Conservation (phyloP, 2,113 vertebrate genomes). For the Pachypanchax playfairii region DNA sequence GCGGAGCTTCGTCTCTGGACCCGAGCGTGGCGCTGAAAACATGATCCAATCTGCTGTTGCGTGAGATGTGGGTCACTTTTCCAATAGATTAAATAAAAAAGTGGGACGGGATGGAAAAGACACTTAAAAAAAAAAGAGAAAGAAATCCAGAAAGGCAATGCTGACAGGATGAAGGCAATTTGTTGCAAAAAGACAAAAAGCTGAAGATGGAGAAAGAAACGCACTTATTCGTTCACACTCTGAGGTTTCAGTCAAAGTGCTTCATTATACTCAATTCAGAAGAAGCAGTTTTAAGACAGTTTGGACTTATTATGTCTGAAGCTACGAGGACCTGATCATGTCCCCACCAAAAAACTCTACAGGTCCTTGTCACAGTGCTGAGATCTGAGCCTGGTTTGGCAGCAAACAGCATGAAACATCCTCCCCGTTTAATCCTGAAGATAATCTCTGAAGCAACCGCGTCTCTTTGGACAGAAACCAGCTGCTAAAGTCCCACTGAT, state of each 20-base stretch:
- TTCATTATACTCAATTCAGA: slow-evolving; percentile 40
- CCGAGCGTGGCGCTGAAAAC: background rate
- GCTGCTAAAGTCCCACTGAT: slow-evolving; percentile 29
- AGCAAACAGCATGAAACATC: slow-evolving; percentile 16
- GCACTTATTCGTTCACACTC: slow-evolving; percentile 35
- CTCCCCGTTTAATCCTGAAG: background rate
- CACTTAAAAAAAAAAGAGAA: slow-evolving; percentile 23
- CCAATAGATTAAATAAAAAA: slow-evolving; percentile 7
- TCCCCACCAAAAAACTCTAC: slow-evolving; percentile 7
- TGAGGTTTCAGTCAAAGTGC: slow-evolving; percentile 57
- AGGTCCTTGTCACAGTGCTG: slow-evolving; percentile 73
- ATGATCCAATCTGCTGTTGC: slow-evolving; percentile 17
- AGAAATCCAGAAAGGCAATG: slow-evolving; percentile 46
- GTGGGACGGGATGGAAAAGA: background rate
- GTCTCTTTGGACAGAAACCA: slow-evolving; percentile 20
- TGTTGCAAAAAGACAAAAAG: slow-evolving; percentile 33
- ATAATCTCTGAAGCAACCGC: slow-evolving; percentile 18
- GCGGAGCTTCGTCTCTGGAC: slow-evolving; percentile 4
- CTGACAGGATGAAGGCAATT: slow-evolving; percentile 55
- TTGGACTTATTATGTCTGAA: slow-evolving; percentile 11
- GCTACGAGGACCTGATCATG: background rate
- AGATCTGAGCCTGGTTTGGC: slow-evolving; percentile 51
- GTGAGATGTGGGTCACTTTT: slow-evolving; percentile 28
- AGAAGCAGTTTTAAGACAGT: background rate
- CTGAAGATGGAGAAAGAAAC: slow-evolving; percentile 38